phyloP scores from a whole-genome alignment of 2,797 vertebrate genomes.

The Myotis daubentonii region DNA sequence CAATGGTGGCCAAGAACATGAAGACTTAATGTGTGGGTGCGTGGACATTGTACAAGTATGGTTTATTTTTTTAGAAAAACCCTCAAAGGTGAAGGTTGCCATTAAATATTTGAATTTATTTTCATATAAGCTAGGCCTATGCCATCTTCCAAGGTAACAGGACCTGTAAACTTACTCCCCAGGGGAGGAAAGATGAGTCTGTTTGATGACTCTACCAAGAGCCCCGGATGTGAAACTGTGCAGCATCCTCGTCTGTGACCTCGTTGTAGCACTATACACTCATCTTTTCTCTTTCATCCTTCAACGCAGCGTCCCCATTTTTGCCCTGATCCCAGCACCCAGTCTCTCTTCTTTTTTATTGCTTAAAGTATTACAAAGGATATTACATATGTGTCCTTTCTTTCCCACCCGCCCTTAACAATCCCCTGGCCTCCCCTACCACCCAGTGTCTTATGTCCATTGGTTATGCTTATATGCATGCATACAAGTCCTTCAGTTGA shows the following conservation, averaged over 20 bases:
- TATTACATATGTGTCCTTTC: too few relatives aligned
- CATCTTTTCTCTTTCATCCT: not conserved
- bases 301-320: not conserved
- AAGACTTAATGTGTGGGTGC: not conserved
- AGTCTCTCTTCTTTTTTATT: too few relatives aligned
- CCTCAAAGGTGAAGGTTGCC: not conserved
- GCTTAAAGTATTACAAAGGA: too few relatives aligned
- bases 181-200: not conserved
- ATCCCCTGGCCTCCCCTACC: too few relatives aligned
- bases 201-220: not conserved
- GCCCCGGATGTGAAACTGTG: not conserved
- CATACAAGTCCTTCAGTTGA: too few relatives aligned
- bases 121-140: not conserved
- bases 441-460: too few relatives aligned
- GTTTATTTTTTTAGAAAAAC: not conserved
- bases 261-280: too few relatives aligned
- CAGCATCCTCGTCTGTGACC: not conserved
- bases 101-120: not conserved
- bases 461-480: too few relatives aligned
- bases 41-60: not conserved
- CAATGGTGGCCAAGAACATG: not conserved
- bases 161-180: not conserved
- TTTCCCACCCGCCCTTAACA: too few relatives aligned
- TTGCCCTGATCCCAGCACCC: not conserved
- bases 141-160: not conserved